A percentile compares a stretch with the other conserved stretches of the same genome.
Conservation (phyloP, 2,888 invertebrate species). For the Esperia sulphurella region DNA sequence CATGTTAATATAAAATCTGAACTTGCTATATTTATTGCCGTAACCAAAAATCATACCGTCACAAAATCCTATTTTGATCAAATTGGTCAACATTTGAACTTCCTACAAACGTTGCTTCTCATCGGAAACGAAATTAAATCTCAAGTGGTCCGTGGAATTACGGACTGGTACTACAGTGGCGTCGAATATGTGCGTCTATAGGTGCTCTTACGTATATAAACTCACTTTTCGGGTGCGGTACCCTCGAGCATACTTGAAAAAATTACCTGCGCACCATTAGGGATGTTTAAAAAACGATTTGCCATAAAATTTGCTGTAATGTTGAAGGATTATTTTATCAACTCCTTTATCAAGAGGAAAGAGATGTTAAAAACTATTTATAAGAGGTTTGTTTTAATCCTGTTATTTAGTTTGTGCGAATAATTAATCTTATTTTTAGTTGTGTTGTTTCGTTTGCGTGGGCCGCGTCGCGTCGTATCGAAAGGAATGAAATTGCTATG, state of each 20-base stretch:
- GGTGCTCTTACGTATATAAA: slow-evolving; percentile 10
- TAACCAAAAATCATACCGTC: no score
- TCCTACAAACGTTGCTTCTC: not conserved
- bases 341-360: slow-evolving; percentile 1
- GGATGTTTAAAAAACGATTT: slow-evolving; percentile 11
- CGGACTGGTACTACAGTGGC: slow-evolving; percentile 11
- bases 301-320: slow-evolving; percentile 3
- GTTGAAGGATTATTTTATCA: not conserved
- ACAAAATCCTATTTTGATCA: not conserved
- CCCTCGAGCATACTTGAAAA: slow-evolving; percentile 31
- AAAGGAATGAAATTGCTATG: no score
- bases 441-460: no score
- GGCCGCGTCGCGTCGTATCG: no score
- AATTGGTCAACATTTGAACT: not conserved
- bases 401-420: no score
- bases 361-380: not conserved
- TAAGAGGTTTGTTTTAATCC: not conserved
- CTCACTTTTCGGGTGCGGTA: slow-evolving; percentile 17
- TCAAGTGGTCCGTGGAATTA: slow-evolving; percentile 21
- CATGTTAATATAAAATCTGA: no score
- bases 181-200: slow-evolving; percentile 10
- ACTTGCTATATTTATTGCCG: no score
- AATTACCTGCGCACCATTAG: slow-evolving; percentile 34
- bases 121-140: slow-evolving; percentile 13
- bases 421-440: no score